Evolutionary conservation across 2,113 vertebrate species (phyloP), one percentile per base, ranked within the genome.

Genomic region (Pelecanus crispus): DNA sequence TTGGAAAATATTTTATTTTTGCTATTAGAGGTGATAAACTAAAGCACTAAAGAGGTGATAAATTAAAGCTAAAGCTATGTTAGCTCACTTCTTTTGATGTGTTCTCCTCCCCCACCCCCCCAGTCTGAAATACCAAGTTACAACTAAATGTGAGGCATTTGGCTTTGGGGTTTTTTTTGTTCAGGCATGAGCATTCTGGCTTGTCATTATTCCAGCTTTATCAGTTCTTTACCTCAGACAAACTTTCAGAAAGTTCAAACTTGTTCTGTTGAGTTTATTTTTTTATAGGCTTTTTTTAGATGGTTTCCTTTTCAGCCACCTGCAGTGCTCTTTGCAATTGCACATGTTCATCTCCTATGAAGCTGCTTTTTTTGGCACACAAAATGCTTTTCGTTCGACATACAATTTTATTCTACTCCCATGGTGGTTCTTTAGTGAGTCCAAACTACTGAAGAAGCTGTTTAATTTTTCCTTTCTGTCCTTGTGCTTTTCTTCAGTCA

Each of bases 291-390:
- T 96, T 96, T 96, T 96, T 97, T 97, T 90, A 96, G 92, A 70
- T 92, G 14, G 81, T 94, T 95, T 96, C 92, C 90, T 96, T 88
- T 94, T 90, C 90, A 97, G 84, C 93, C 97, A 97, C 97, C 97
- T 97, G 97, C 95, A 92, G 94, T 83, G 96, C 79, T 90, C 78
- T 95, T 95, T 95, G 93, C 96, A 94, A 45, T 90, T 97, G 95
- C 94, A 95, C 95, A 82, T 96, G 95, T 95, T 96, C 78, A 44
- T 95, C 94, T 97, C 94, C 90, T 86, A 53, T 91, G 59, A 95
- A 92, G 92, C 85, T 97, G 93, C 93, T 96, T 96, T 95, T 95
- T 94, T 95, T 97, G 97, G 96, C 94, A 85, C 55, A 36, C 55
- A 91, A 70, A 94, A 94, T 94, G 67, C 88, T 94, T 94, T 96